Conservation (phyloP, 1,140 invertebrate genomes). For the Cotesia vestalis region DNA sequence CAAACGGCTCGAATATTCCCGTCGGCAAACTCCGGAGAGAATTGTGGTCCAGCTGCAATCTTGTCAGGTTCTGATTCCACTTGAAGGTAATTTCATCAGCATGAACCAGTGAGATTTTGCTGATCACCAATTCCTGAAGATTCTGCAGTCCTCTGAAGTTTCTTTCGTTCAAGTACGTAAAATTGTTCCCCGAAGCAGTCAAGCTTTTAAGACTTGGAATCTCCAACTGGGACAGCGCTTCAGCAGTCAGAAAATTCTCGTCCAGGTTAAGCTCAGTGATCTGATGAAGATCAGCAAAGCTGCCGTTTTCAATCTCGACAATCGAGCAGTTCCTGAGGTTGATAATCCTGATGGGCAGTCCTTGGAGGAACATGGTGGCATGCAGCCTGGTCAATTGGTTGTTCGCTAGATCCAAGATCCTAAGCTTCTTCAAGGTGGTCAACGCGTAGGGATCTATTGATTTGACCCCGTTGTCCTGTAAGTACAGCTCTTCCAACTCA, state of each 20-base stretch:
- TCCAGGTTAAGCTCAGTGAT: conserved; percentile 77
- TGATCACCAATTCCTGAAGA: conserved; percentile 75
- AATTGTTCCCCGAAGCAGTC: conserved; percentile 80
- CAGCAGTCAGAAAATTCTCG: conserved; percentile 75
- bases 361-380: conserved; percentile 71
- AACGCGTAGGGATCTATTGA: conserved; percentile 70
- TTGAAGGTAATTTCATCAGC: conserved; percentile 76
- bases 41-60: conserved; percentile 78
- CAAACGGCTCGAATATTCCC: conserved; percentile 74
- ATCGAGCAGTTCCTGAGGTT: conserved; percentile 73
- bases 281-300: conserved; percentile 73
- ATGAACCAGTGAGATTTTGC: conserved; percentile 73
- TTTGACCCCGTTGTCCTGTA: conserved; percentile 70
- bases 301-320: conserved; percentile 69
- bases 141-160: conserved; percentile 79
- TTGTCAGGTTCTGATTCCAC: conserved; percentile 77
- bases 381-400: conserved; percentile 69
- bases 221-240: conserved; percentile 74
- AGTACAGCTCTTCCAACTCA: conserved; percentile 74
- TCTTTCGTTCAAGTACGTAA: conserved; percentile 73
- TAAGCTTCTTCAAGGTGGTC: conserved; percentile 69
- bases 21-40: conserved; percentile 71
- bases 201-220: conserved; percentile 78
- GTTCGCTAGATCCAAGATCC: conserved; percentile 71
- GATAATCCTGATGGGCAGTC: conserved; percentile 68